Base-by-base conservation (phyloP, 2,113 vertebrate genomes). In the Herpetotheres cachinnans region DNA sequence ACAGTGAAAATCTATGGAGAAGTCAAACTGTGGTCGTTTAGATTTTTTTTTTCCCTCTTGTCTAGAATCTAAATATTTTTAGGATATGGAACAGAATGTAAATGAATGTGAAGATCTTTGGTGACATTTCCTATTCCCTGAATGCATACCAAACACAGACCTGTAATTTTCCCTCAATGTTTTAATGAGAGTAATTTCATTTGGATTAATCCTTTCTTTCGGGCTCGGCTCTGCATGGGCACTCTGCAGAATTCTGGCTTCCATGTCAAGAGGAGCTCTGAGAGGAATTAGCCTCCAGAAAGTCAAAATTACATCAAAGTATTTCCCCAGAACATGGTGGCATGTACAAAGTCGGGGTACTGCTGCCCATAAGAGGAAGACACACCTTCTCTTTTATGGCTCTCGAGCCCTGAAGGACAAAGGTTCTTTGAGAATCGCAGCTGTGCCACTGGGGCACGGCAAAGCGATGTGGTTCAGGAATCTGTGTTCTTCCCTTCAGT, bases 201-300 rank as follows among this genome's bases (percentile, higher is more conserved):
- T 76, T 44, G 49, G 34, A 81, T 67, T 71, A 89, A 67, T 74
- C 44, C 27, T 86, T 96, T 90, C 47, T 92, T 94, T 93, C 13
- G 30, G 78, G 19, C 38, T 79, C 46, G 66, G 30, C 50, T 90
- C 81, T 81, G 54, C 71, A 50, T 42, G 42, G 63, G 25, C 52
- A 81, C 42, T 90, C 69, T 38, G 49, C 58, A 89, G 50, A 96
- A 87, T 78, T 80, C 72, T 94, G 86, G 50, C 76, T 92, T 86
- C 50, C 40, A 49, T 46, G 83, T 81, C 46, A 77, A 77, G 58
- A 87, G 34, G 49, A 91, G 34, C 6, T 77, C 42, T 26, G 36
- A 77, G 42, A 86, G 44, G 26, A 91, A 79, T 63, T 56, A 79
- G 49, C 21, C 46, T 76, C 40, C 59, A 91, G 44, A 97, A 82